A percentile compares a stretch with the other conserved stretches of the same genome.
These are phyloP conservation scores for Gastracanthus pulcherrimus DNA, from an alignment of 2,888 invertebrate species.

Conservation along the genomic window DNA sequence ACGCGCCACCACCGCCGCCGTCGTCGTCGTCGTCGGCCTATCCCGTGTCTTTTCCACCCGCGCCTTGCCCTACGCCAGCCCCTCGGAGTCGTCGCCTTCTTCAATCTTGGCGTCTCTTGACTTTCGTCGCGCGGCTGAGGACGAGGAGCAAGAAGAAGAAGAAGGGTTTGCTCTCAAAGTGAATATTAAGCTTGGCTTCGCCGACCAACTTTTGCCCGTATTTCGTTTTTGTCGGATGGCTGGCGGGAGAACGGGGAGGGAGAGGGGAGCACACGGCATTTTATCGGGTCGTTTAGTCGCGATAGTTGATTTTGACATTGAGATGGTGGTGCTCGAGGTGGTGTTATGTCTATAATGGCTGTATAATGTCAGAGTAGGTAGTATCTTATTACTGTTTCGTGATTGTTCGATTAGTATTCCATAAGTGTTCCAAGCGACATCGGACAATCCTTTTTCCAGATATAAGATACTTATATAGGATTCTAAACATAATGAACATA, in stretches of 20 bases:
- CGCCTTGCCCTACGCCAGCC: background rate
- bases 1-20: background rate
- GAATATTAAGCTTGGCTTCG: constrained; percentile 38
- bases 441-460: no score
- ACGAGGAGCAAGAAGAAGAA: background rate
- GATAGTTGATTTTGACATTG: constrained; percentile 28
- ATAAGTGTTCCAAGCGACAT: no score
- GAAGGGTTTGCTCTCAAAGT: constrained; percentile 32
- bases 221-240: constrained; percentile 19
- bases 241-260: background rate
- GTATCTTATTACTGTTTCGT: no score
- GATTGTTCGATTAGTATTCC: no score
- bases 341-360: no score
- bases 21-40: background rate
- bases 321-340: background rate
- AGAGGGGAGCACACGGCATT: constrained; percentile 2
- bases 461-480: no score
- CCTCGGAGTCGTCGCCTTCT: constrained; percentile 35
- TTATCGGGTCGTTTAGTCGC: background rate
- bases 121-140: background rate
- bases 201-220: constrained; percentile 9
- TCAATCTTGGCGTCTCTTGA: constrained; percentile 44
- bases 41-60: constrained; percentile 2
- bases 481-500: no score
- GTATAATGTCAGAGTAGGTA: no score